These are phyloP conservation scores for Rhyacophila evoluta DNA, from an alignment of 2,888 invertebrate species.

Conservation along the genomic window DNA sequence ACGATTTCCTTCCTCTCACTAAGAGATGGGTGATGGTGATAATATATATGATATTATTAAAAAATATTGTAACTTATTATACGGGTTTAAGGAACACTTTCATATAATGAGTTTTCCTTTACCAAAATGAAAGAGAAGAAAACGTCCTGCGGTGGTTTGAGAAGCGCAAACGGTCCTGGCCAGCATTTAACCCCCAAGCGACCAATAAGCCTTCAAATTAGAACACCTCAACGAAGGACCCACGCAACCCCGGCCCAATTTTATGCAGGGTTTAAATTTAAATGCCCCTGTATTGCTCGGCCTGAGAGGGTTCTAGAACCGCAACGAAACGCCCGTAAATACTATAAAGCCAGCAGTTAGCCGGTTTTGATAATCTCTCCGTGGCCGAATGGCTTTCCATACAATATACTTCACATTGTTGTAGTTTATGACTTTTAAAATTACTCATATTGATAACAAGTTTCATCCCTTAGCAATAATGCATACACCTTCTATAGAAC, in stretches of 20 bases:
- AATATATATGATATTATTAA: no score
- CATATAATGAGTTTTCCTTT: no score
- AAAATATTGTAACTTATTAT: no score
- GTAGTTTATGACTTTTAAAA: neutral
- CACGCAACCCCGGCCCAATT: constrained; percentile 35
- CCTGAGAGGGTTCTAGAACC: neutral
- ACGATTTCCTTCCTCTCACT: no score
- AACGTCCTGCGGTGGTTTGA: neutral
- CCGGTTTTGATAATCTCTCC: constrained; percentile 19
- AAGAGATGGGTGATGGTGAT: no score
- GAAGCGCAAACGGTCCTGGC: constrained; percentile 2
- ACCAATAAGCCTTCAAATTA: constrained; percentile 53
- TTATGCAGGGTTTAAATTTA: constrained; percentile 49
- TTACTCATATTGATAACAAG: constrained; percentile 5
- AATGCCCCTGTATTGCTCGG: constrained; percentile 26
- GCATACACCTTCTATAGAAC: no score
- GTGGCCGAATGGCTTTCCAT: neutral
- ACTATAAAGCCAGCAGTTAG: constrained; percentile 15
- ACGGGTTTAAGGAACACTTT: no score
- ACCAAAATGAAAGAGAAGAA: neutral
- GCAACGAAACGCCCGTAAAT: constrained; percentile 3
- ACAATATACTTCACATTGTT: neutral
- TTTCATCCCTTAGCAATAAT: neutral
- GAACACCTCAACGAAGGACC: constrained; percentile 38
- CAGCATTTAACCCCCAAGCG: constrained; percentile 45